Evolutionary conservation across 2,113 vertebrate genomes (phyloP).

Genomic region (Hoplias malabaricus): DNA sequence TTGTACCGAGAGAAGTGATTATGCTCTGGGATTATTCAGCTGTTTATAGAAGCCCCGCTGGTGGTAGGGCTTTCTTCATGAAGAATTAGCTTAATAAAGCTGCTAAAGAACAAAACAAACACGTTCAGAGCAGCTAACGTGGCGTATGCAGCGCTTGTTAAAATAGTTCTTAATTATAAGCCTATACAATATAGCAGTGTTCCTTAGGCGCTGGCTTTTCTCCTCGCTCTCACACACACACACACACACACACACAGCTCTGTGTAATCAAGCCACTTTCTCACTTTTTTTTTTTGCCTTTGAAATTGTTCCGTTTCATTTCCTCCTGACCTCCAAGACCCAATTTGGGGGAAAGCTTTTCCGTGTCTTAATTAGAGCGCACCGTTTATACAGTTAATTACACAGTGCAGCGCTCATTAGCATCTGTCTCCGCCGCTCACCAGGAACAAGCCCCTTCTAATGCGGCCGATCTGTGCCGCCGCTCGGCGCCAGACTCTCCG

Average conservation of each 20-base stretch:
- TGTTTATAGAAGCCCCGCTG: neutral
- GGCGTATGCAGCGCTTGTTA: neutral
- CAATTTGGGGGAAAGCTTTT: slow-evolving; percentile 67
- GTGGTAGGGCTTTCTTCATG: neutral
- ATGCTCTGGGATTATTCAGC: neutral
- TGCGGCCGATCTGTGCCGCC: slow-evolving; percentile 51
- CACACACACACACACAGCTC: slow-evolving; percentile 14
- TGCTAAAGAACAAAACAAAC: neutral
- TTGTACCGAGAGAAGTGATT: neutral
- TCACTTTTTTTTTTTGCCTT: slow-evolving; percentile 37
- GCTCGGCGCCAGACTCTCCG: slow-evolving; percentile 28
- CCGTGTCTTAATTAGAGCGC: slow-evolving; percentile 73
- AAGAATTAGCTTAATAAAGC: neutral
- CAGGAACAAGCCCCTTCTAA: slow-evolving; percentile 62
- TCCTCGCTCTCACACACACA: slow-evolving; percentile 1
- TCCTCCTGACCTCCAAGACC: slow-evolving; percentile 65
- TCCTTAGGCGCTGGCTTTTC: neutral
- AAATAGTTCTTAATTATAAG: neutral
- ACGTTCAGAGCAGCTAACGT: neutral
- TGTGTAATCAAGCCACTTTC: slow-evolving; percentile 33
- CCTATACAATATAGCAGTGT: neutral
- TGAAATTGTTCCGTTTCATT: slow-evolving; percentile 62
- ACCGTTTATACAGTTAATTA: slow-evolving; percentile 74
- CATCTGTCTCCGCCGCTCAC: slow-evolving; percentile 64
- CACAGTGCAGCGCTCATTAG: slow-evolving; percentile 61